A percentile compares a stretch with the other conserved stretches of the same genome.
Conservation (phyloP, 2,888 invertebrate species). For the Platynereis dumerilii region DNA sequence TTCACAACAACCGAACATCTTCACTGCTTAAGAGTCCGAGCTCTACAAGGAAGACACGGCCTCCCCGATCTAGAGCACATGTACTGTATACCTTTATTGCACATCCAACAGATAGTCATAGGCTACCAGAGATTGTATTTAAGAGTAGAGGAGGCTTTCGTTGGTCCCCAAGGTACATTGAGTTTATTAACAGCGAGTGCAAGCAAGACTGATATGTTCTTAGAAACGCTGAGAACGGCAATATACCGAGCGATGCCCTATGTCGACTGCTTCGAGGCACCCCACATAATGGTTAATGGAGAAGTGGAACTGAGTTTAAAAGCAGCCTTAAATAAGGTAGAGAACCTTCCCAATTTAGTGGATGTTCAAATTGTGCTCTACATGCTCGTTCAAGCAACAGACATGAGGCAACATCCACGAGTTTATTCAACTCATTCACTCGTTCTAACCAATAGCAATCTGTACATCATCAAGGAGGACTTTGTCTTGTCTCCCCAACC, state of each 20-base stretch:
- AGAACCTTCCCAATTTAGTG: constrained; percentile 19
- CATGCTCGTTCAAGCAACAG: constrained; percentile 38
- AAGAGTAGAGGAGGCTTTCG: constrained; percentile 57
- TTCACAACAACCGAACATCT: constrained; percentile 37
- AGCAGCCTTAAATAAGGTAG: constrained; percentile 23
- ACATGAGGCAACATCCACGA: constrained; percentile 9
- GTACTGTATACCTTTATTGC: constrained; percentile 52
- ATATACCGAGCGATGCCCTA: constrained; percentile 31
- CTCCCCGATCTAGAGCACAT: constrained; percentile 48
- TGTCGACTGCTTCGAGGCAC: constrained; percentile 38
- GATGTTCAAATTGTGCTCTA: constrained; percentile 32
- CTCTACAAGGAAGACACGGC: constrained; percentile 35
- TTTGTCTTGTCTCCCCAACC: constrained; percentile 52
- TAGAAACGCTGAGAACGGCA: constrained; percentile 42
- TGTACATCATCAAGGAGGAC: constrained; percentile 50
- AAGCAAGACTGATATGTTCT: constrained; percentile 47
- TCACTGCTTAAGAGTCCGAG: constrained; percentile 35
- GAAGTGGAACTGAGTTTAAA: constrained; percentile 27
- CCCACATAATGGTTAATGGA: constrained; percentile 31
- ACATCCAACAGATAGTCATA: constrained; percentile 55
- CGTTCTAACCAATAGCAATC: constrained; percentile 50
- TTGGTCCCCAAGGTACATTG: constrained; percentile 53
- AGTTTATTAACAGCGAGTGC: constrained; percentile 48
- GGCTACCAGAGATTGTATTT: constrained; percentile 52
- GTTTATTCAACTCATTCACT: constrained; percentile 30